Evolutionary conservation across 2,113 vertebrate species (phyloP).

Genomic region (Pluvialis apricaria): DNA sequence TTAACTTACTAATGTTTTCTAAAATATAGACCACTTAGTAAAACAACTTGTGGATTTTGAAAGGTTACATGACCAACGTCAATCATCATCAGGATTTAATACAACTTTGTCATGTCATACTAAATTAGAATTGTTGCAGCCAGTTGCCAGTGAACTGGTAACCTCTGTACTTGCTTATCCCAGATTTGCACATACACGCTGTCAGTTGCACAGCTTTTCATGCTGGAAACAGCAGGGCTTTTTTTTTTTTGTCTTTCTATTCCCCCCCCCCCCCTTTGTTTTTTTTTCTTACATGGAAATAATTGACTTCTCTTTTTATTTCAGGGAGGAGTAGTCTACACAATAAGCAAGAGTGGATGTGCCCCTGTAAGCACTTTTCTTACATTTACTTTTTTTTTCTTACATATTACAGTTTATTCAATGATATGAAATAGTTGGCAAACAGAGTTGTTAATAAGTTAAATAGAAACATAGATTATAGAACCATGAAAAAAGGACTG

Average conservation of each 20-base stretch:
- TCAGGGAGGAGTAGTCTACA: conserved; percentile 44
- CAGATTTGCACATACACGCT: too few species aligned
- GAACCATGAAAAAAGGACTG: background rate
- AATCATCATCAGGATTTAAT: too few species aligned
- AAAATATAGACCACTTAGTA: background rate
- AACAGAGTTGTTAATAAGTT: background rate
- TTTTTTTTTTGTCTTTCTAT: background rate
- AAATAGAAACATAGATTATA: background rate
- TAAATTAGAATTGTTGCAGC: background rate
- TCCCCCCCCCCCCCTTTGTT: accelerated
- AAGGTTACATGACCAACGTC: background rate
- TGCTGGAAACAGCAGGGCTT: background rate
- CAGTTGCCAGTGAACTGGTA: background rate
- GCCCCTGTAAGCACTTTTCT: conserved; percentile 43
- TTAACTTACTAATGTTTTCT: background rate
- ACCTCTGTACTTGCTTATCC: background rate
- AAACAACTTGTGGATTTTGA: background rate
- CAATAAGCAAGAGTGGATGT: conserved; percentile 50
- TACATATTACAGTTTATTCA: background rate
- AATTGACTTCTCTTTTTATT: conserved; percentile 18
- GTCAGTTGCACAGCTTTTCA: background rate
- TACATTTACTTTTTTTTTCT: background rate
- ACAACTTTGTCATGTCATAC: too few species aligned
- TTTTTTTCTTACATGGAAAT: background rate
- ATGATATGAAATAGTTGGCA: background rate